These are phyloP conservation scores for Ciconia maguari DNA, from an alignment of 2,113 vertebrate genomes.

Conservation along the genomic window DNA sequence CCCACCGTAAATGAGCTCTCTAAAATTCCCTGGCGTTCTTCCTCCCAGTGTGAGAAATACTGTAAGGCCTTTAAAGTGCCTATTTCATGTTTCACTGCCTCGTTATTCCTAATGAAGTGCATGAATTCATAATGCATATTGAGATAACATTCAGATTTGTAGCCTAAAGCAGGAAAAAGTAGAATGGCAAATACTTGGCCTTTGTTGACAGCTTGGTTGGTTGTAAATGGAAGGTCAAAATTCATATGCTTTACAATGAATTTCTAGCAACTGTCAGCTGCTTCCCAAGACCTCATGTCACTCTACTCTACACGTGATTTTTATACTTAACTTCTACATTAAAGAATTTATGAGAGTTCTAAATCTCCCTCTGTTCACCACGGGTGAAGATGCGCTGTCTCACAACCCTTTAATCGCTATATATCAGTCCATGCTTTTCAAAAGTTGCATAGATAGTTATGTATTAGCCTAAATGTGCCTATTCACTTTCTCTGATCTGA, in stretches of 20 bases:
- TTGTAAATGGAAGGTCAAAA: slow-evolving; percentile 24
- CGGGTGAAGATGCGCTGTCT: background rate
- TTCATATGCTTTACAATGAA: background rate
- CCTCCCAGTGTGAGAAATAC: background rate
- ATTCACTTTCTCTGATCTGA: background rate
- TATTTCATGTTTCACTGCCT: background rate
- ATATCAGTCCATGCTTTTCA: background rate
- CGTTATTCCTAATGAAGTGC: background rate
- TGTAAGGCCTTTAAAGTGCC: background rate
- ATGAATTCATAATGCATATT: background rate
- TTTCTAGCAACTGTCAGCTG: background rate
- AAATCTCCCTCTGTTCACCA: background rate
- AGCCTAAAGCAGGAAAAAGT: background rate
- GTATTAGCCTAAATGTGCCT: background rate
- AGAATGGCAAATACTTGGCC: background rate
- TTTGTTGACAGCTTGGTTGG: background rate
- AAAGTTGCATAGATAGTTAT: background rate
- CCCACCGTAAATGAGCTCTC: background rate
- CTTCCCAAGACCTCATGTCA: background rate
- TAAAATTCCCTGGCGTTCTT: background rate
- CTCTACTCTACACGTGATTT: background rate
- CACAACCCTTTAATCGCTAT: background rate
- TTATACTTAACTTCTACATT: background rate
- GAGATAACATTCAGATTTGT: background rate
- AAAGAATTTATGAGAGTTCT: background rate